A percentile compares a stretch with the other conserved stretches of the same genome.
These are phyloP conservation scores for Takifugu flavidus DNA, from an alignment of 2,113 vertebrate genomes.

Conservation along the genomic window DNA sequence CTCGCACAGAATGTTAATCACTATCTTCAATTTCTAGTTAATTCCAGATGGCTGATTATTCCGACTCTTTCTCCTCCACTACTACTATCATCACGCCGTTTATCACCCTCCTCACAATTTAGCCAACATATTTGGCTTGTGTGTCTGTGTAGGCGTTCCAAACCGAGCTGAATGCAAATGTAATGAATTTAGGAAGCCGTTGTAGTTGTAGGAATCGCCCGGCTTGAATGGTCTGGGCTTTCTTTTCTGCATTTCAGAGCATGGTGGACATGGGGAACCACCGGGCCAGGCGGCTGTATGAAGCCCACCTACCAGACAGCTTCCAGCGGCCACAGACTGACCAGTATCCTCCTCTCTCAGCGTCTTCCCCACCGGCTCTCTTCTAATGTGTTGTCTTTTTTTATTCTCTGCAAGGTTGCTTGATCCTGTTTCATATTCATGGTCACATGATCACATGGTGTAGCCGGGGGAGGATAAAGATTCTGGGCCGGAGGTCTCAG, in stretches of 20 bases:
- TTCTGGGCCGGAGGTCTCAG: too few species aligned
- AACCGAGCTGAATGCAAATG: conserved; percentile 42
- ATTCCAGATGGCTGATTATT: conserved; percentile 74
- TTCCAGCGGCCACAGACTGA: conserved; percentile 96
- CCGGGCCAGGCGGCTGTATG: conserved; percentile 88
- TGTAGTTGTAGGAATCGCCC: not conserved
- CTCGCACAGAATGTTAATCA: conserved; percentile 70
- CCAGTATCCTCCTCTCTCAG: conserved; percentile 89
- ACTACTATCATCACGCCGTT: conserved; percentile 56
- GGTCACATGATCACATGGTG: too few species aligned
- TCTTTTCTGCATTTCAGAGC: conserved; percentile 72
- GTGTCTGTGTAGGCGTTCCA: not conserved
- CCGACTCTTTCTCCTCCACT: conserved; percentile 47
- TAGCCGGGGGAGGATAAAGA: too few species aligned
- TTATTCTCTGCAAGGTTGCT: not conserved
- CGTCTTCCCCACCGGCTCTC: conserved; percentile 64
- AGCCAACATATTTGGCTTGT: conserved; percentile 33
- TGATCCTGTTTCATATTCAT: too few species aligned
- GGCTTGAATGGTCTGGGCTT: conserved; percentile 5
- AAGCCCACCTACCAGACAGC: conserved; percentile 93
- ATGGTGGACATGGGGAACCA: conserved; percentile 98
- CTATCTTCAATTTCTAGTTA: conserved; percentile 70
- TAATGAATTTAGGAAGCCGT: conserved; percentile 20
- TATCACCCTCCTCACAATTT: conserved; percentile 65
- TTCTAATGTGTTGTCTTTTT: not conserved